A percentile compares a stretch with the other conserved stretches of the same genome.
Evolutionary conservation across 1,140 invertebrate species (phyloP).

Genomic region (Drosophila pectinifera): DNA sequence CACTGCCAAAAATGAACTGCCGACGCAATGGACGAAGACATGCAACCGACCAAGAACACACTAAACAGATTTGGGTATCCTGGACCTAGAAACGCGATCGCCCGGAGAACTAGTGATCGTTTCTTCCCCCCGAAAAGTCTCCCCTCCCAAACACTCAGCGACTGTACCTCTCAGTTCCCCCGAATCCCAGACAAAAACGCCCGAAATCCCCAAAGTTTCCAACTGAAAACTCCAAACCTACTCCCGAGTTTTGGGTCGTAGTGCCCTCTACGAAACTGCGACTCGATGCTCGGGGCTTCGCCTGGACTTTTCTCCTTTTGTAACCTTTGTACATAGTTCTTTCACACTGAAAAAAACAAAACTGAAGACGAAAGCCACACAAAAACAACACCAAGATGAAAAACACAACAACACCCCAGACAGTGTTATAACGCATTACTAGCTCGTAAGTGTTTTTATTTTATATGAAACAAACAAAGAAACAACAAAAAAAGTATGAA

Average conservation of each 20-base stretch:
- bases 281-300: conserved; percentile 35
- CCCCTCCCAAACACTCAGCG: conserved; percentile 57
- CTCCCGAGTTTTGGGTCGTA: conserved; percentile 29
- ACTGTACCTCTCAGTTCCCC: conserved; percentile 54
- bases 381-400: conserved; percentile 33
- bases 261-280: conserved; percentile 39
- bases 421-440: conserved; percentile 84
- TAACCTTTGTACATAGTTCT: conserved; percentile 78
- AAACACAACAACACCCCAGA: conserved; percentile 58
- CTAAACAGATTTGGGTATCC: conserved; percentile 55
- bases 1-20: conserved; percentile 76
- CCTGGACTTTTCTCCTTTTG: conserved; percentile 19
- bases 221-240: conserved; percentile 7
- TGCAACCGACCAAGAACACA: conserved; percentile 44
- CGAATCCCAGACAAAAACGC: too few species aligned
- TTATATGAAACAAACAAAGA: conserved; percentile 85
- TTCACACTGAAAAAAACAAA: conserved; percentile 49
- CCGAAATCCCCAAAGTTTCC: conserved; percentile 9
- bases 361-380: conserved; percentile 31
- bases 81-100: conserved; percentile 45
- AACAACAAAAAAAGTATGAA: conserved; percentile 84
- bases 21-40: conserved; percentile 56
- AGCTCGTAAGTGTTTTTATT: conserved; percentile 85
- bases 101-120: conserved; percentile 30
- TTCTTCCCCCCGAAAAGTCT: conserved; percentile 13